Base-by-base conservation (phyloP, 2,113 vertebrate species). In the Dissostichus mawsoni region DNA sequence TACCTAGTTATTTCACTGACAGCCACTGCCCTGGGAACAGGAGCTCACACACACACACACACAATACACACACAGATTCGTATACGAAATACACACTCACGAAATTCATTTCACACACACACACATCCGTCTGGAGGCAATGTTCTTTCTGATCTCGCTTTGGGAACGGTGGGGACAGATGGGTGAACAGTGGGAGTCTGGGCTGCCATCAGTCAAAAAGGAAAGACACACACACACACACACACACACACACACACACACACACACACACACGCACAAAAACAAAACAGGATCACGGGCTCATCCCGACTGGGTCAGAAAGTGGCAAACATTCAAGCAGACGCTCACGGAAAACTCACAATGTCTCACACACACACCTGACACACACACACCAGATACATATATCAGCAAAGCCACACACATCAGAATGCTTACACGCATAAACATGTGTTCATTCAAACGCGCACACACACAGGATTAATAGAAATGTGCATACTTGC, bases 101-200 rank as follows among this genome's bases (percentile, higher is more conserved):
- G 45, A 59, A 25, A 76, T 11, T 23, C 85, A 78, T 23, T 84
- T 76, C 64, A 47, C 80, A 85, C 74, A 81, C 20, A 68, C 33
- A 48, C 62, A 62, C 47, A 74, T 69, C 44, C 82, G 76, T 86
- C 88, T 84, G 14, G 45, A 78, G 91, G 87, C 90, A 56, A 62
- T 12, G 73, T 87, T 92, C 88, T 87, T 89, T 90, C 88, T 92
- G 92, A 90, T 93, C 88, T 91, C 57, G 77, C 87, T 88, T 78
- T 92, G 82, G 88, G 89, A 86, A 80, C 66, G 76, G 76, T 88
- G 85, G 78, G 87, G 91, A 94, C 92, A 94, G 91, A 93, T 91
- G 92, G 93, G 84, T 81, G 89, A 94, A 90, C 92, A 93, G 92
- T 92, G 87, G 91, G 92, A 92, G 88, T 90, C 89, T 89, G 74